Percentiles rank a stretch among this genome's conserved stretches.
These are phyloP conservation scores for Corythaixoides concolor DNA, from an alignment of 2,113 vertebrate species.

Conservation along the genomic window DNA sequence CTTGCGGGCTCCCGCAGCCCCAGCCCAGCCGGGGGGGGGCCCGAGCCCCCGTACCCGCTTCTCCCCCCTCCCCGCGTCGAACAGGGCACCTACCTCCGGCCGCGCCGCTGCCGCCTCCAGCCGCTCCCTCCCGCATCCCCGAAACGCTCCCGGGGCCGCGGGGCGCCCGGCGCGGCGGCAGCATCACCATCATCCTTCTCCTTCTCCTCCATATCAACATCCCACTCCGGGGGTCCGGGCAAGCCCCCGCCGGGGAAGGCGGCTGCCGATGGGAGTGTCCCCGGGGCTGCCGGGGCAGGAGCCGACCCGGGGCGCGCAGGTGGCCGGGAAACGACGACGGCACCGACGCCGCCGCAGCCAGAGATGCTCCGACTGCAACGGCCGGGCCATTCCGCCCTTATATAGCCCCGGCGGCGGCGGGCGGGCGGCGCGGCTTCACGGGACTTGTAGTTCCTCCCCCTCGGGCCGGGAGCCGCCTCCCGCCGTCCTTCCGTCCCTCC, in stretches of 20 bases:
- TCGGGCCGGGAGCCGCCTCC: not conserved
- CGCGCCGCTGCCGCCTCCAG: not conserved
- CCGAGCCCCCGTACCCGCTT: too few relatives aligned
- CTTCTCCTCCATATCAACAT: not conserved
- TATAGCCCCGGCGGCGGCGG: slow-evolving; percentile 2
- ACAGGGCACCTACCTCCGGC: not conserved
- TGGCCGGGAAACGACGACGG: too few relatives aligned
- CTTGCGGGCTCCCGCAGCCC: too few relatives aligned
- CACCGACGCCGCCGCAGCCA: accelerated
- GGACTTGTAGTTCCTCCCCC: slow-evolving; percentile 61
- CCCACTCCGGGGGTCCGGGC: not conserved
- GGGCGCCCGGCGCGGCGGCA: not conserved
- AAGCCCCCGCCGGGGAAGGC: not conserved
- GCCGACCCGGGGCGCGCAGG: not conserved
- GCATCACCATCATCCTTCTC: not conserved
- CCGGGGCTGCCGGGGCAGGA: too few relatives aligned
- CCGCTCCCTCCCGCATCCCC: not conserved
- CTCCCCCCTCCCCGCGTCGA: not conserved
- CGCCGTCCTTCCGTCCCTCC: not conserved
- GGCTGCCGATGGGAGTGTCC: too few relatives aligned
- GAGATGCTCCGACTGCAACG: not conserved
- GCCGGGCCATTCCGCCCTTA: slow-evolving; percentile 3
- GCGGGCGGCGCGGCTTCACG: slow-evolving; percentile 39
- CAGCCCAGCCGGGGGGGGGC: too few relatives aligned
- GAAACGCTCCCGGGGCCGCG: not conserved